Conservation (phyloP, 2,888 invertebrate genomes). For the Bellardia pandia region DNA sequence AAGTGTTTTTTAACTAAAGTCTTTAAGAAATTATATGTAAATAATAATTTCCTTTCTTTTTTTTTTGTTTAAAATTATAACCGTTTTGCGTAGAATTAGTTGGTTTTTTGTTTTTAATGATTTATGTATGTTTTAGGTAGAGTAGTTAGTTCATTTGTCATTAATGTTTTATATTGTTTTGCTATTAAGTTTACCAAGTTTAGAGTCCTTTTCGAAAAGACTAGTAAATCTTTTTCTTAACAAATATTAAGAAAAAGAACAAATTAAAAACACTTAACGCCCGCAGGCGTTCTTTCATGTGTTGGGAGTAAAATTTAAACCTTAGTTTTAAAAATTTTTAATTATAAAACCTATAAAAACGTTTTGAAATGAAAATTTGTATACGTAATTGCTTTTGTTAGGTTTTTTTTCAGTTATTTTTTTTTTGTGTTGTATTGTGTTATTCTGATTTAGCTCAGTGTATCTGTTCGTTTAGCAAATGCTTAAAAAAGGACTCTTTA, state of each 20-base stretch:
- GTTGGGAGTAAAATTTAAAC: conserved; percentile 31
- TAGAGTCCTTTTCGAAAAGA: conserved; percentile 84
- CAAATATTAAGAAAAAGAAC: conserved; percentile 1
- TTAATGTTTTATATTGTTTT: conserved; percentile 28
- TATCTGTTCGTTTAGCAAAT: conserved; percentile 57
- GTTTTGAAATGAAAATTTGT: conserved; percentile 2
- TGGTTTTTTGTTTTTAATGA: background rate
- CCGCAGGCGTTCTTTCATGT: background rate
- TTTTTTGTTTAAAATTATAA: background rate
- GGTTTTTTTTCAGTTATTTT: background rate
- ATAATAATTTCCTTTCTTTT: conserved; percentile 25
- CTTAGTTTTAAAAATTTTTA: conserved; percentile 28
- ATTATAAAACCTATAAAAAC: conserved; percentile 27
- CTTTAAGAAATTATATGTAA: conserved; percentile 38
- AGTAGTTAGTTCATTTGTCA: background rate
- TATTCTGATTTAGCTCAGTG: background rate
- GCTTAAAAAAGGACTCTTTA: conserved; percentile 55
- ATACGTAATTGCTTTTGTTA: conserved; percentile 49
- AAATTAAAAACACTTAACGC: background rate
- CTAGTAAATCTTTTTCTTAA: conserved; percentile 75
- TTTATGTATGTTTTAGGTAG: conserved; percentile 28
- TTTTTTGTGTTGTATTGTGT: background rate
- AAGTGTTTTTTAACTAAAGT: conserved; percentile 34
- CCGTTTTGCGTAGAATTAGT: background rate
- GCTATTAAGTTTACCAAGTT: conserved; percentile 76